Evolutionary conservation across 2,888 invertebrate genomes (phyloP), one percentile per base, ranked within the genome.

Genomic region (Spisula solida): DNA sequence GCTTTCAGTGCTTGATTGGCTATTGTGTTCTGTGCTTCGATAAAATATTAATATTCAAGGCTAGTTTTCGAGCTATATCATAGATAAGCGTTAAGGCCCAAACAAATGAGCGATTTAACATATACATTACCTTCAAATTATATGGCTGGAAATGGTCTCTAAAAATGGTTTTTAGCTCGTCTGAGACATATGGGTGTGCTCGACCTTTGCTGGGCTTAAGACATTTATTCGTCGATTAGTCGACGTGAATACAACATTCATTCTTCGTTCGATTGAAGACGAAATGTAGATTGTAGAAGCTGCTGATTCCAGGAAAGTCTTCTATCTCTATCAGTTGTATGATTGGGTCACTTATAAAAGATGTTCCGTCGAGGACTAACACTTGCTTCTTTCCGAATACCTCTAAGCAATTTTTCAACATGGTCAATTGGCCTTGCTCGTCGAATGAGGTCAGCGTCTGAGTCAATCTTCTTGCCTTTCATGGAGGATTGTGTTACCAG

Each of bases 181-280:
- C 20, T 18, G 56, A n/a, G 8, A 82, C 34, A 2, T 56, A 29
- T 51, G 82, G 82, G 29, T 82, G 82, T 31, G 55, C 25, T 1
- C 56, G 47, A 51, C 82, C 82, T 31, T 55, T 55, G 1, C 5
- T 6, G 0, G 20, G 14, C 14, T 20, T 8, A 1, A 82, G 29
- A 60, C 82, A 82, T 10, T 29, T 0, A 12, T 55, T n/a, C 29
- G 14, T 18, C 1, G 41, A 41, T 41, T 2, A 2, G 41, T 29
- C 14, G 10, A 14, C 20, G 1, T 0, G 0, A 25, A 80, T 25
- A 31, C 82, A 82, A 34, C 10, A 56, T 29, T 82, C 56, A 1
- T 56, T 56, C 51, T 82, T 82, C 25, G n/a, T 6, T 29, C 29
- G n/a, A 34, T 29, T 82, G 31, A 82, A 82, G 18, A 56, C 56